Base-by-base conservation (phyloP, 2,888 invertebrate genomes). In the Tenthredo notha region DNA sequence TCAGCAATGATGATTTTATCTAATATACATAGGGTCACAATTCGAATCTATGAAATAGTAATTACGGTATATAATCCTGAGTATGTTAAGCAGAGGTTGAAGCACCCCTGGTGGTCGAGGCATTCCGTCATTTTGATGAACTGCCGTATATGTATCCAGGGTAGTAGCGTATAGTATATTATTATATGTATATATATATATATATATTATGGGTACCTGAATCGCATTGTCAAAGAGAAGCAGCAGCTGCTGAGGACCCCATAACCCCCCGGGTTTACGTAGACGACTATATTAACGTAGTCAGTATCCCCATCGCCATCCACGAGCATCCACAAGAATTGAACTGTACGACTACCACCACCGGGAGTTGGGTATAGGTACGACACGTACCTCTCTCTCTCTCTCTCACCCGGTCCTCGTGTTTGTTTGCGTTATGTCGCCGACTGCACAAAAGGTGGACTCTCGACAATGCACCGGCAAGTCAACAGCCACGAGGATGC, bases 401-500 rank as follows among this genome's bases (percentile, higher is more conserved):
- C n/a, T 33, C 25, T 86, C 77, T 83, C 72, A 84, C 80, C 85
- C 47, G 74, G 70, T 80, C 84, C 84, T 85, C 77, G 47, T 92
- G 92, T 92, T 92, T 92, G 92, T 92, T 92, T 92, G 92, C 89
- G 91, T 90, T 90, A 90, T 89, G 88, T 89, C 89, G 88, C 87
- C 88, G 86, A 86, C 86, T 87, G 86, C 84, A 92, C 92, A 92
- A 92, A 92, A 91, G 92, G 90, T 91, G 90, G 89, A 89, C 90
- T 88, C 85, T 88, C 88, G 90, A 92, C 92, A 92, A 92, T 92
- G 90, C 90, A 89, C 90, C 90, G 90, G 87, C 91, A 90, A 92
- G 91, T 92, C 92, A 92, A 92, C 92, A 92, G 92, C 92, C 92
- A 92, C 91, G 91, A 91, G 88, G 89, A 90, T 89, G 88, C 88